Percentiles rank a stretch among this genome's conserved stretches.
Evolutionary conservation across 2,113 vertebrate genomes (phyloP).

Genomic region (Platysteira castanea): DNA sequence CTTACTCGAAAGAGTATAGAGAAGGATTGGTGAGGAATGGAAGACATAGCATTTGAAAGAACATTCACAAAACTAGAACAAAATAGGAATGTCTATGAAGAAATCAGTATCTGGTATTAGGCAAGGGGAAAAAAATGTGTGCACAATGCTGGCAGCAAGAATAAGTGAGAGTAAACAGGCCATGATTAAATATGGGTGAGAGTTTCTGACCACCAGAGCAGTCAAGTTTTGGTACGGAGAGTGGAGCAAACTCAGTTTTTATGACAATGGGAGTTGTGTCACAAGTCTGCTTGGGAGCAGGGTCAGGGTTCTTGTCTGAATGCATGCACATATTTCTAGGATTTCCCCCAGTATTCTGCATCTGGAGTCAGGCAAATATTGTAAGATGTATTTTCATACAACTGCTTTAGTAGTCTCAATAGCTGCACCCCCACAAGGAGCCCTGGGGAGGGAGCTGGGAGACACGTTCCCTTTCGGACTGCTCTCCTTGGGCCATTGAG

Average conservation of each 20-base stretch:
- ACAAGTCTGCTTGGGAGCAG: neutral
- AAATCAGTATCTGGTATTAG: neutral
- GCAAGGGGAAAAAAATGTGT: neutral
- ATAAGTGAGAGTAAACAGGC: neutral
- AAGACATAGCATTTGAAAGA: neutral
- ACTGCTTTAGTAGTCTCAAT: neutral
- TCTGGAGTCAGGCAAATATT: neutral
- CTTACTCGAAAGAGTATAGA: neutral
- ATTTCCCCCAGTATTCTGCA: neutral
- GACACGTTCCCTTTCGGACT: accelerated
- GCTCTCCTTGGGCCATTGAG: neutral
- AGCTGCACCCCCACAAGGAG: neutral
- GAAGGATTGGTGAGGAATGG: neutral
- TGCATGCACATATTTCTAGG: accelerated
- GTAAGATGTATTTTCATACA: neutral
- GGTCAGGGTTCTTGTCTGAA: neutral
- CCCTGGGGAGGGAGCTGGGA: neutral
- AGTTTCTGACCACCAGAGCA: neutral
- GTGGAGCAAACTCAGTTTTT: neutral
- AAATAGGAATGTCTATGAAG: neutral
- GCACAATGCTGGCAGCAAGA: neutral
- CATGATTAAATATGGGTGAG: neutral
- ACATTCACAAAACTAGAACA: neutral
- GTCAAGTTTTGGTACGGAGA: neutral
- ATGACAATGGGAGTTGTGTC: neutral